Evolutionary conservation across 2,888 invertebrate genomes (phyloP).

Genomic region (Ichneumon xanthorius): DNA sequence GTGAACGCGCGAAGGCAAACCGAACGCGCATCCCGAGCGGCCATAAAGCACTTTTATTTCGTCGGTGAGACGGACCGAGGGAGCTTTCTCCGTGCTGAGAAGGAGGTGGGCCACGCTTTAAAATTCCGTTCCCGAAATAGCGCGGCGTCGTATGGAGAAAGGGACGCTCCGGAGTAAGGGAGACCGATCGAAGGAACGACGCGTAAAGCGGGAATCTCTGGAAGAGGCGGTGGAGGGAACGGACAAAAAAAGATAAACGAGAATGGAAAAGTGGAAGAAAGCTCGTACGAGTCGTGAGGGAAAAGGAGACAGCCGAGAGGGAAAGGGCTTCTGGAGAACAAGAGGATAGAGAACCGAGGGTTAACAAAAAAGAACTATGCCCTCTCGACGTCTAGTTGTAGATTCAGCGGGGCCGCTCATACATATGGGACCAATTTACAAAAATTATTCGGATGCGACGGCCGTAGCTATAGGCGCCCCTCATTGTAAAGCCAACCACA

Average conservation of each 20-base stretch:
- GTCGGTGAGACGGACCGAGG: constrained; percentile 52
- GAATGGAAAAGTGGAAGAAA: constrained; percentile 60
- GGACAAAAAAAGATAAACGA: constrained; percentile 62
- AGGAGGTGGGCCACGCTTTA: constrained; percentile 74
- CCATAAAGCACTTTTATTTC: constrained; percentile 82
- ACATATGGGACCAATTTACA: constrained; percentile 82
- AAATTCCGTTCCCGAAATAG: constrained; percentile 78
- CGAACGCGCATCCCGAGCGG: constrained; percentile 69
- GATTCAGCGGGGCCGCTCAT: constrained; percentile 77
- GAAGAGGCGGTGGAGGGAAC: constrained; percentile 58
- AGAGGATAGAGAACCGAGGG: constrained; percentile 53
- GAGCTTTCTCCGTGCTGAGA: not conserved
- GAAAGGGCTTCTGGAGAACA: constrained; percentile 47
- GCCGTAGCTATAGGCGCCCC: constrained; percentile 45
- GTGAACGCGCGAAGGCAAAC: constrained; percentile 65
- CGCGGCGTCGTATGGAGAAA: constrained; percentile 45
- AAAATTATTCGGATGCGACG: constrained; percentile 79
- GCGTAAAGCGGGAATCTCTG: constrained; percentile 40
- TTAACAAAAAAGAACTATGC: constrained; percentile 63
- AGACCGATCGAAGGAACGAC: constrained; percentile 54
- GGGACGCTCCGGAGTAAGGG: constrained; percentile 64
- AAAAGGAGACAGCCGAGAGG: constrained; percentile 39
- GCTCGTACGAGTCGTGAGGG: constrained; percentile 52
- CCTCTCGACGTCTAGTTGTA: constrained; percentile 73
- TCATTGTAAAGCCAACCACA: constrained; percentile 33